Evolutionary conservation across 2,888 invertebrate genomes (phyloP).

Genomic region (Agonopterix heracliana): DNA sequence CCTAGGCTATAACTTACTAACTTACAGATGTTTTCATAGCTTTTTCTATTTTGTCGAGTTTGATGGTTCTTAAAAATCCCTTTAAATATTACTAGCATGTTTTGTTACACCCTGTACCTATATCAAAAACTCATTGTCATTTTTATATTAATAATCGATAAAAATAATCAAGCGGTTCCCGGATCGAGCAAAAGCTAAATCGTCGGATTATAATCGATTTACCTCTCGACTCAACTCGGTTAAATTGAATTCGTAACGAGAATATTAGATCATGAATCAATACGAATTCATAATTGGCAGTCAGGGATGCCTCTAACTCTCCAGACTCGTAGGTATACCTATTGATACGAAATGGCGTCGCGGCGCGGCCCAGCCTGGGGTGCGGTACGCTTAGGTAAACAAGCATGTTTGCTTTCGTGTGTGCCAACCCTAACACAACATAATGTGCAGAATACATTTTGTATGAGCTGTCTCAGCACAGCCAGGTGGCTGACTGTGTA

Average conservation of each 20-base stretch:
- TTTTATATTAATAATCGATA: no score
- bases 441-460: conserved; percentile 39
- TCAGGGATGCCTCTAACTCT: no score
- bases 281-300: conserved; percentile 1
- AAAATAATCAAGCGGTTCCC: conserved; percentile 1
- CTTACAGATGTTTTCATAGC: no score
- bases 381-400: not conserved
- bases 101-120: no score
- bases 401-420: conserved; percentile 20
- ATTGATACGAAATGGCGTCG: no score
- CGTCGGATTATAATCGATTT: conserved; percentile 5
- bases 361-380: no score
- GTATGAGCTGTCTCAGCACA: conserved; percentile 49
- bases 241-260: conserved; percentile 5
- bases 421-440: conserved; percentile 30
- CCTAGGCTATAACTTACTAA: no score
- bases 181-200: conserved; percentile 2
- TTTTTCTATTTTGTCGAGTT: no score
- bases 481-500: not conserved
- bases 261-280: conserved; percentile 4
- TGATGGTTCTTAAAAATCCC: no score
- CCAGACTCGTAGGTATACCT: no score
- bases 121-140: no score
- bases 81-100: no score
- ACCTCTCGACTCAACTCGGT: conserved; percentile 2